Base-by-base conservation (phyloP, 2,797 vertebrate species). In the Cynopterus sphinx region DNA sequence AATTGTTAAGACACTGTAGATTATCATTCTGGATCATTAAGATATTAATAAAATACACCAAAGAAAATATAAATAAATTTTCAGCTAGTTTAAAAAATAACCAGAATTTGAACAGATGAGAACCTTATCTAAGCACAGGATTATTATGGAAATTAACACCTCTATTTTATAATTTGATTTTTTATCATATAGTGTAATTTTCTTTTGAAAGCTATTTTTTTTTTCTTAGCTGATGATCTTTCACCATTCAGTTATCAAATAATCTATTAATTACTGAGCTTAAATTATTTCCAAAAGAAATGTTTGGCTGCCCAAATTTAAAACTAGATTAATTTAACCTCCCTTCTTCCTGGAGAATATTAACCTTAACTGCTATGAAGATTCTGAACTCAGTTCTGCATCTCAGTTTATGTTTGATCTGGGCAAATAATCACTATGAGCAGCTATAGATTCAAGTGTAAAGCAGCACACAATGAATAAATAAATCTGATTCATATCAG, bases 11-110 rank as follows among this genome's bases (percentile, higher is more conserved):
- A 0, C 0, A 49, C 31, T 31, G 7, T 43, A 51, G 43, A 55
- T 70, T 75, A 63, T 83, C 49, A 55, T 9, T 74, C 0, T n/a
- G 57, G 33, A 67, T 53, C 41, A 82, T 59, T 79, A 88, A 49
- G 28, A 67, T 82, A 12, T 39, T 92, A 31, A 41, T 70, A 92
- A 84, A 87, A 55, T 77, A 65, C 1, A 6, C 3, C 65, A 75
- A 79, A 46, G 75, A 88, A 85, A 77, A 91, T 85, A 91, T 82
- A 95, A 89, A 85, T 84, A 85, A 49, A 77, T 61, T 67, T 61
- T 85, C 33, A 31, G 28, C 7, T 87, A 55, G 19, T 86, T 89
- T 46, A 88, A 55, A 68, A 88, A 61, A 59, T 21, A 73, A 41
- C 15, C 59, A 92, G 43, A 90, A 33, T 36, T 7, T 94, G 36